Conservation (phyloP, 2,888 invertebrate genomes). For the Ornithoptera alexandrae region DNA sequence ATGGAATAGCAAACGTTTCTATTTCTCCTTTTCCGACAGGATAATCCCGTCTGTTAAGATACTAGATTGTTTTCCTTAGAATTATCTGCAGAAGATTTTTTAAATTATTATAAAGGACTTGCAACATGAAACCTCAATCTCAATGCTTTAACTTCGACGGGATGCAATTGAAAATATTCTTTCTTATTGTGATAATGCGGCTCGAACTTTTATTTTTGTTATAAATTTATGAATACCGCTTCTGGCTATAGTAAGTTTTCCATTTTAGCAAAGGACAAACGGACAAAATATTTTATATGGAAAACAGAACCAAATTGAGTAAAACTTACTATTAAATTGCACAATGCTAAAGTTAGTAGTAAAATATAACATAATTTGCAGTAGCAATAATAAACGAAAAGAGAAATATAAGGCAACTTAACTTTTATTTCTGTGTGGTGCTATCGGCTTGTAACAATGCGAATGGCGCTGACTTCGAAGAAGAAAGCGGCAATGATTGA, state of each 20-base stretch:
- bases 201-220: too few species aligned
- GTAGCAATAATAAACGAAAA: constrained; percentile 27
- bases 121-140: too few species aligned
- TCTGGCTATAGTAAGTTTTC: too few species aligned
- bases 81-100: not conserved
- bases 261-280: too few species aligned
- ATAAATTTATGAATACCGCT: too few species aligned
- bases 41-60: constrained; percentile 14
- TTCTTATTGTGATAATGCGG: too few species aligned
- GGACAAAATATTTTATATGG: too few species aligned
- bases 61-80: constrained; percentile 3
- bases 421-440: constrained; percentile 39
- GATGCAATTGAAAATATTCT: too few species aligned
- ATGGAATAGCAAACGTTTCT: constrained; percentile 61
- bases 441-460: constrained; percentile 46
- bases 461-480: constrained; percentile 45
- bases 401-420: constrained; percentile 30
- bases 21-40: constrained; percentile 14
- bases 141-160: too few species aligned
- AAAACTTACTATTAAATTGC: too few species aligned
- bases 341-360: too few species aligned
- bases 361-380: constrained; percentile 7
- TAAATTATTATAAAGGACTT: not conserved
- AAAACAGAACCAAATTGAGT: too few species aligned
- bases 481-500: constrained; percentile 50